Evolutionary conservation across 2,113 vertebrate genomes (phyloP), one percentile per base, ranked within the genome.

Genomic region (Mixornis gularis): DNA sequence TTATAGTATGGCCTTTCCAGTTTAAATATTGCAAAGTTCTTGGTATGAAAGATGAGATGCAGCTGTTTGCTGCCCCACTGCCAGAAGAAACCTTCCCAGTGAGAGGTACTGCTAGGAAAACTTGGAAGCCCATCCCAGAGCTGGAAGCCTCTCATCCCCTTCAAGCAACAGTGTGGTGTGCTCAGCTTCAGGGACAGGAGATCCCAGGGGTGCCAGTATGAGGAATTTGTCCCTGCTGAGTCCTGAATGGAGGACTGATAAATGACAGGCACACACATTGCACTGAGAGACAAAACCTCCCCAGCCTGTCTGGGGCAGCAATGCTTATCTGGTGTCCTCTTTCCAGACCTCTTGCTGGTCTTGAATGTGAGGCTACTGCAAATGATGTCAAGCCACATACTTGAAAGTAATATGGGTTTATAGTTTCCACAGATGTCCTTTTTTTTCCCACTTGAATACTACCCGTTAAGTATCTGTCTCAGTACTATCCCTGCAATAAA

Each of bases 141-240:
- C 4, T 3, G 7, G 46, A 46, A 81, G 46, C 8, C 1, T 1
- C 24, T 66, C 38, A 48, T 8, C 17, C 6, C 3, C 1, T 70
- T 56, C 53, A 40, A 41, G 26, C 5, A 53, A 43, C n/a, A 25
- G 5, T n/a, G 27, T 0, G 0, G 56, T 8, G 13, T 27, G 26
- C 66, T 71, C 70, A 69, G 73, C 44, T 90, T 65, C 53, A 38
- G 53, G 40, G 27, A 63, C 66, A 30, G 74, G 71, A 87, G 65
- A 32, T 90, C 62, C 56, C 70, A 69, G 27, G 22, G 22, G 43
- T 88, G 79, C 40, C 69, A 66, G 10, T 0, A 5, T 56, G 71
- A 96, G 79, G 91, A 92, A 95, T 88, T 88, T 22, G 15, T 76
- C 77, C 91, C 79, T 48, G 38, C 88, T 70, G 92, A 48, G 86